Evolutionary conservation across 2,888 invertebrate genomes (phyloP), one percentile per base, ranked within the genome.

Genomic region (Plebejus melissa): DNA sequence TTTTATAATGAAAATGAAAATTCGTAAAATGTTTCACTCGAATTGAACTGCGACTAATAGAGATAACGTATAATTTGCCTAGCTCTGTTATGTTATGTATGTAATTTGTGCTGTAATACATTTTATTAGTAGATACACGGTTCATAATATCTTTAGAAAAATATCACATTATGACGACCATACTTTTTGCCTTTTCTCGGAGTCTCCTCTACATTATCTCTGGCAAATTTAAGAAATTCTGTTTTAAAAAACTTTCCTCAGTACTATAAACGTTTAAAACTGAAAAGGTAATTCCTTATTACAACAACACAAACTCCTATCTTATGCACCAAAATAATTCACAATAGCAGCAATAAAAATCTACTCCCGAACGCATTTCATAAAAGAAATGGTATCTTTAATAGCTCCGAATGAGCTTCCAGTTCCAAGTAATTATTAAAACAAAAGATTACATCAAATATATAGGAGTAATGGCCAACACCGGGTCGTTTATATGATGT

Each of bases 401-500:
- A 75, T 75, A 71, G 75, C 75, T 57, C 46, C 60, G 46, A 71
- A 75, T 54, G 77, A 77, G 79, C 76, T 77, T 78, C 69, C 78
- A 77, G 79, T 79, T 79, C 79, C 79, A 79, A 79, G 79, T 79
- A 79, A 79, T 79, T 79, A 79, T 79, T 79, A 79, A 79, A 79
- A 79, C 77, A 76, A 77, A 76, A 79, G 79, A 79, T 79, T 79
- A 54, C 76, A 78, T 79, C 79, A 78, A 76, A 78, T 79, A 77
- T 79, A 79, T 76, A 75, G 75, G 74, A 72, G 71, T 74, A 74
- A 76, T 77, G 79, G 77, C 79, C 79, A 77, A 76, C 79, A 79
- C 79, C 79, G 79, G 79, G 79, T 79, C 79, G 76, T 79, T 79
- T 78, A 76, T 79, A 84, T 85, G 83, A 85, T 83, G 86, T 86